A percentile compares a stretch with the other conserved stretches of the same genome.
phyloP scores from a whole-genome alignment of 2,797 vertebrate species.

The Remorina albescens region DNA sequence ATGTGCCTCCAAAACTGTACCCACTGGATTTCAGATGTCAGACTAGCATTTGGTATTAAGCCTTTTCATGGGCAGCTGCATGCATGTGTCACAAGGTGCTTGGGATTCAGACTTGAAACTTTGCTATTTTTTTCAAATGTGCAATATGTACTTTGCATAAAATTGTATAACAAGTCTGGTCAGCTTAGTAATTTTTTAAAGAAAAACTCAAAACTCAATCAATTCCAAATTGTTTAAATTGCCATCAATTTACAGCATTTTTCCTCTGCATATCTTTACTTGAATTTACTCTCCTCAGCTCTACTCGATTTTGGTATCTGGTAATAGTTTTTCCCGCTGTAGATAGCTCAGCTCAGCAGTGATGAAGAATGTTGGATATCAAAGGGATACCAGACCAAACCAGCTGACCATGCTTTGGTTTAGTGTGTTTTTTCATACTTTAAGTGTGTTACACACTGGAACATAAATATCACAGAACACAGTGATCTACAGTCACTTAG shows the following conservation, averaged over 20 bases:
- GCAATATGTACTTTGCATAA: slow-evolving; percentile 69
- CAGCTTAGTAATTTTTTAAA: slow-evolving; percentile 38
- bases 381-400: neutral
- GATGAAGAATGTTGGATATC: neutral
- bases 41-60: slow-evolving; percentile 59
- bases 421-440: neutral
- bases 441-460: too few species aligned
- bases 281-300: neutral
- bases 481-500: neutral
- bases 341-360: too few species aligned
- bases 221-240: neutral
- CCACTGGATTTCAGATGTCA: slow-evolving; percentile 40
- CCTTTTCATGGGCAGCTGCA: slow-evolving; percentile 65
- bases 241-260: neutral
- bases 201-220: slow-evolving; percentile 27
- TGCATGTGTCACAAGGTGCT: slow-evolving; percentile 62
- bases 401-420: neutral
- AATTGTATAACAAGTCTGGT: slow-evolving; percentile 37
- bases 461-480: neutral
- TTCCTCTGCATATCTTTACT: neutral
- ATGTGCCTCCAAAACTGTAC: slow-evolving; percentile 57
- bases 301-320: neutral
- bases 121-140: slow-evolving; percentile 52
- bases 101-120: slow-evolving; percentile 71
- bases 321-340: neutral